Base-by-base conservation (phyloP, 2,113 vertebrate genomes). In the Tenebrosternarchus preto region DNA sequence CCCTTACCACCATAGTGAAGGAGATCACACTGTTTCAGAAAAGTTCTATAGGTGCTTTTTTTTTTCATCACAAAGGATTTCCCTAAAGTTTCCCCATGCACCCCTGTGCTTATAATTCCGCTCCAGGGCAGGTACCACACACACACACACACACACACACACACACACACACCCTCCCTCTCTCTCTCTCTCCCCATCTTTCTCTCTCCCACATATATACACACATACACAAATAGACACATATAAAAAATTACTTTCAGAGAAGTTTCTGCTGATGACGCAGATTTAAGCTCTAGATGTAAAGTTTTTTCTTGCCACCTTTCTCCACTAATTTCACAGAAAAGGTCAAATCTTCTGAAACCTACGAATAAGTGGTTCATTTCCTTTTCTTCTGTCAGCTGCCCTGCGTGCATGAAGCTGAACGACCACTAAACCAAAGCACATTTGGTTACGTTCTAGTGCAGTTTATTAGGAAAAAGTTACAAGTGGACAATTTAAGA, bases 221-320 rank as follows among this genome's bases (percentile, higher is more conserved):
- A 84, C 83, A 83, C 75, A 77, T 83, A 81, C 69, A n/a, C 66
- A 78, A 68, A 29, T 55, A 31, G 24, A 75, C 29, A 36, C n/a
- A 73, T 25, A 55, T 25, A 64, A 73, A 56, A 71, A 83, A 66
- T 55, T 20, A 76, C 39, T 60, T 56, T 50, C 56, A 57, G 50
- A 89, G 88, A 80, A 91, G 91, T 89, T 90, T 90, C 85, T 89
- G 91, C 90, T 90, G 90, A 92, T 91, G 91, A 90, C 85, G 89
- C 91, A 91, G 80, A 89, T 90, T 71, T 91, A 88, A 87, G 85
- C 82, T 89, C 85, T n/a, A n/a, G n/a, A 85, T 90, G 77, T 88
- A 87, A 89, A 88, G 15, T 67, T 63, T 67, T 36, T n/a, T 39
- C n/a, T 68, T 68, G 64, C 19, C 33, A 22, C 8, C 3, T 22